Percentiles rank a stretch among this genome's conserved stretches.
These are phyloP conservation scores for Choloepus hoffmanni DNA, from an alignment of 2,113 vertebrate species.

Conservation along the genomic window DNA sequence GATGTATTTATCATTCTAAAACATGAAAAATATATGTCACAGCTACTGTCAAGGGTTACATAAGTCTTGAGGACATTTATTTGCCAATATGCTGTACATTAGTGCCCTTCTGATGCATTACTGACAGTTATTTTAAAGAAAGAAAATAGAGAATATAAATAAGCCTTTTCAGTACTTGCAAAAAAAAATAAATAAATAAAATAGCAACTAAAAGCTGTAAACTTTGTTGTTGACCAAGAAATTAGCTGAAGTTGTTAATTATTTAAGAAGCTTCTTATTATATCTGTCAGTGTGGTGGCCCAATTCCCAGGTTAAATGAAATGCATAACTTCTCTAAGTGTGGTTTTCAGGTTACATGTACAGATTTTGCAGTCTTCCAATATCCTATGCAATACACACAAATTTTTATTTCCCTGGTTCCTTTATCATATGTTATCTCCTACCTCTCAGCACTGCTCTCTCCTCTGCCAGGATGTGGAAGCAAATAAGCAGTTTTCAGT, in stretches of 20 bases:
- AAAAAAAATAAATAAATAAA: conserved; percentile 33
- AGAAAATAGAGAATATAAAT: conserved; percentile 69
- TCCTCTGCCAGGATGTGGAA: conserved; percentile 69
- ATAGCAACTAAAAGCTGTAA: conserved; percentile 68
- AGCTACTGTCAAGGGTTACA: conserved; percentile 59
- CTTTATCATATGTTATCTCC: conserved; percentile 60
- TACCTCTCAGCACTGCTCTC: conserved; percentile 69
- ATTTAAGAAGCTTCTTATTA: conserved; percentile 77
- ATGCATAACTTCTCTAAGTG: not conserved
- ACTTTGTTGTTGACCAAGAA: conserved; percentile 70
- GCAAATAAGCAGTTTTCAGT: conserved; percentile 70
- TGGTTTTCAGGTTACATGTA: conserved; percentile 59
- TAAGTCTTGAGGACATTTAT: conserved; percentile 75
- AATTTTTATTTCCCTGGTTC: conserved; percentile 46
- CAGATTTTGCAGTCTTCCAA: conserved; percentile 57
- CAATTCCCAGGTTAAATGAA: conserved; percentile 62
- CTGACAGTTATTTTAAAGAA: conserved; percentile 60
- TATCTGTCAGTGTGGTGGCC: conserved; percentile 60
- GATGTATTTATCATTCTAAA: conserved; percentile 76
- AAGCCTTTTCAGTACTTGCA: conserved; percentile 79
- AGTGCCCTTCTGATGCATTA: conserved; percentile 56
- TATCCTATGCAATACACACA: not conserved
- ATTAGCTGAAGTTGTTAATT: conserved; percentile 79
- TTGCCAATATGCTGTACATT: conserved; percentile 63
- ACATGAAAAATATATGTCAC: conserved; percentile 72